Conservation (phyloP, 2,888 invertebrate genomes). For the Gasteruption jaculator region DNA sequence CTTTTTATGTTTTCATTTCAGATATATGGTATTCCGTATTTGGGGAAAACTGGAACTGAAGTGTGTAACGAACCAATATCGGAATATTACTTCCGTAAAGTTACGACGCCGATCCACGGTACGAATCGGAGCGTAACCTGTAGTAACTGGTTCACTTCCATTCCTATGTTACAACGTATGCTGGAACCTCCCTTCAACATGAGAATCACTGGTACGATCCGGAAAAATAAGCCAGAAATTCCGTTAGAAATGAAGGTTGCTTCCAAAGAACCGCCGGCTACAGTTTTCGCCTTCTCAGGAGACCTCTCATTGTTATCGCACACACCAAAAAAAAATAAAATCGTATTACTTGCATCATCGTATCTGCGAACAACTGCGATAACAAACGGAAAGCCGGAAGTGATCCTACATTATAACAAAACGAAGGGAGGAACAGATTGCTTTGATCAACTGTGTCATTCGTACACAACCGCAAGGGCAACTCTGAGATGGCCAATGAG, state of each 20-base stretch:
- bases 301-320: conserved; percentile 17
- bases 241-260: conserved; percentile 18
- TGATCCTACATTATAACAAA: conserved; percentile 13
- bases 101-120: conserved; percentile 21
- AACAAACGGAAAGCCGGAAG: conserved; percentile 16
- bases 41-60: conserved; percentile 8
- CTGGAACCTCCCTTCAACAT: conserved; percentile 15
- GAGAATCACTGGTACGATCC: conserved; percentile 20
- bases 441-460: conserved; percentile 25
- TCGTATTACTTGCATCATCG: conserved; percentile 19
- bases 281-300: conserved; percentile 17
- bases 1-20: too few relatives aligned
- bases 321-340: conserved; percentile 22
- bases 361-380: conserved; percentile 11
- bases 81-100: conserved; percentile 18
- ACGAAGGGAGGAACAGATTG: too few relatives aligned
- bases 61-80: neutral
- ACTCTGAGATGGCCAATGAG: conserved; percentile 23
- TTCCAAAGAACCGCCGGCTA: conserved; percentile 10
- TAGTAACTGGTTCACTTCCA: conserved; percentile 26
- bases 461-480: conserved; percentile 16
- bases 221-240: conserved; percentile 25
- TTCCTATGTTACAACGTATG: conserved; percentile 19
- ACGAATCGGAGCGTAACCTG: conserved; percentile 20
- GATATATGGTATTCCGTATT: conserved; percentile 18